These are phyloP conservation scores for Rhyzopertha dominica DNA, from an alignment of 1,140 invertebrate species.

Conservation along the genomic window DNA sequence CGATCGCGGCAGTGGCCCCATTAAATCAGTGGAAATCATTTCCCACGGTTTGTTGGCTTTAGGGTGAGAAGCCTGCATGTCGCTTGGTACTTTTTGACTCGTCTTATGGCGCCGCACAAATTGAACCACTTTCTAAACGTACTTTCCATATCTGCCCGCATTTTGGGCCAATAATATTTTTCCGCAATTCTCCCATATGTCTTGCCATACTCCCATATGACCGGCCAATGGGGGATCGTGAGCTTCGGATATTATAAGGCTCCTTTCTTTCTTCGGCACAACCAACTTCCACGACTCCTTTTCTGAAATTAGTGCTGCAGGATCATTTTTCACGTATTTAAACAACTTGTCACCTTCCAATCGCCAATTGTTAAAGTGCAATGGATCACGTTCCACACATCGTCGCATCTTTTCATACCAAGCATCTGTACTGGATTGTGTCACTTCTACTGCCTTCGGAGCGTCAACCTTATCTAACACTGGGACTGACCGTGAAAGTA, in stretches of 20 bases:
- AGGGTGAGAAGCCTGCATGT: not conserved
- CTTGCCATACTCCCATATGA: constrained; percentile 29
- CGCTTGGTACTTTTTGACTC: not conserved
- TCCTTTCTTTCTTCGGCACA: no score
- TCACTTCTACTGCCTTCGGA: no score
- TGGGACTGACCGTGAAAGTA: no score
- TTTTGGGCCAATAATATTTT: constrained; percentile 10
- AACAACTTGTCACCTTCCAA: constrained; percentile 18
- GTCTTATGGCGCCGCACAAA: not conserved
- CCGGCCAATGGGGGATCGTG: constrained; percentile 23
- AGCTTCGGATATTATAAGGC: no score
- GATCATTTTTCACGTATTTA: no score
- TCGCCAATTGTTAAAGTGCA: constrained; percentile 16
- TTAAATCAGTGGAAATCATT: constrained; percentile 11
- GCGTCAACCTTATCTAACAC: no score
- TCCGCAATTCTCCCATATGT: constrained; percentile 15
- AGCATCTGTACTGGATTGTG: no score
- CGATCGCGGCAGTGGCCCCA: constrained; percentile 13
- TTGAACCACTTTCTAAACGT: no score
- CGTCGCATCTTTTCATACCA: constrained; percentile 27
- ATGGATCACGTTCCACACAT: constrained; percentile 25
- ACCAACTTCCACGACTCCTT: no score
- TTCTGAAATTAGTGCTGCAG: no score
- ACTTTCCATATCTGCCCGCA: constrained; percentile 1
- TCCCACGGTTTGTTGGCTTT: constrained; percentile 9